These are phyloP conservation scores for Pempheris klunzingeri DNA, from an alignment of 2,797 vertebrate species.

Conservation along the genomic window DNA sequence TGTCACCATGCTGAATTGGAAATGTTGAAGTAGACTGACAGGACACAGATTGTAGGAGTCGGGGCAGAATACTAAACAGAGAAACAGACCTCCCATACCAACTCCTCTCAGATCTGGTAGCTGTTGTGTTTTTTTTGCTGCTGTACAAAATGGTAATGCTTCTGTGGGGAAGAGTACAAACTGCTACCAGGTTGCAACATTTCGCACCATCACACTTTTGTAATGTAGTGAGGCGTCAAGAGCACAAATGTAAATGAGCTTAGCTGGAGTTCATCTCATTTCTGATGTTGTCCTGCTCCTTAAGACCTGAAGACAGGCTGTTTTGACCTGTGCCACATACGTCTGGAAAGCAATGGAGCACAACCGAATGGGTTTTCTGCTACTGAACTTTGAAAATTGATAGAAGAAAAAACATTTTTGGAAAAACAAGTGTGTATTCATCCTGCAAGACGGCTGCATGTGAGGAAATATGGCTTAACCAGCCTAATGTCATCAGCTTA, in stretches of 20 bases:
- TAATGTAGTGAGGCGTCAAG: background rate
- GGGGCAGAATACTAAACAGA: constrained; percentile 43
- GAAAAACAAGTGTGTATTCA: background rate
- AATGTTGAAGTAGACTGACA: constrained; percentile 50
- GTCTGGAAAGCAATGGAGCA: constrained; percentile 12
- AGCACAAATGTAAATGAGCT: constrained; percentile 1
- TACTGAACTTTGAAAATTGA: background rate
- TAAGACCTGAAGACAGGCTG: constrained; percentile 9
- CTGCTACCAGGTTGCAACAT: constrained; percentile 14
- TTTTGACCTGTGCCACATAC: constrained; percentile 4
- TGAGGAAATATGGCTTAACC: constrained; percentile 20
- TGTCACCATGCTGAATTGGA: constrained; percentile 44
- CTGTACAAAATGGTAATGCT: background rate
- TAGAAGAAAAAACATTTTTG: constrained; percentile 8
- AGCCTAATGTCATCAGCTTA: constrained; percentile 14
- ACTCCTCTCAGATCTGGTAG: constrained; percentile 28
- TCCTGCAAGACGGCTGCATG: background rate
- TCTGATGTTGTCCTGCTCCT: background rate
- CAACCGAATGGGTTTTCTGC: background rate
- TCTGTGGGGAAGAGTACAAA: too few relatives aligned
- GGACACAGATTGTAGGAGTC: constrained; percentile 40
- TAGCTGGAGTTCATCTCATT: background rate
- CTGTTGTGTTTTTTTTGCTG: constrained; percentile 19
- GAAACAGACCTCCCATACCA: constrained; percentile 10
- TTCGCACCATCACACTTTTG: background rate